Evolutionary conservation across 1,140 invertebrate genomes (phyloP), one percentile per base, ranked within the genome.

Genomic region (Cecropterus lyciades): DNA sequence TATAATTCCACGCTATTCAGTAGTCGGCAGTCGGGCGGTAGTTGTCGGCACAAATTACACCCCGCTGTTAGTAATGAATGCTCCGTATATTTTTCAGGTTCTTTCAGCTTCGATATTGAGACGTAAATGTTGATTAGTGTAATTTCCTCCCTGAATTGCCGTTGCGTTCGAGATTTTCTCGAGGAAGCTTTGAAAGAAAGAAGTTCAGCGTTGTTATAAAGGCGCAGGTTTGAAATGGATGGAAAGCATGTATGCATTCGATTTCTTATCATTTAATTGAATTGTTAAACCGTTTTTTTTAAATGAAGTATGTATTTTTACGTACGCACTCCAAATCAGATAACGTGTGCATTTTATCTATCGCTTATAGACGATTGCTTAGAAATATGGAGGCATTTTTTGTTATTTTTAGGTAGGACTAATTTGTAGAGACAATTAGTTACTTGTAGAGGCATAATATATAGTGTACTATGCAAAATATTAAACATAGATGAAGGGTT

Each of bases 1-100:
- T 73, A 65, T 71, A 76, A 72, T 79, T 76, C 69, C 59, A 17
- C 67, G 24, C 60, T 62, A 72, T 69, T 72, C 63, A 69, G 51
- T 20, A 16, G 43, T 16, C 56, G 42, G 43, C 43, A 24, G 15
- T 16, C 15, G 46, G 43, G 55, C 60, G 67, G 42, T 17, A 60
- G 56, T 60, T 65, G 62, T 55, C 49, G 56, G 40, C 46, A 65
- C 53, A 64, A 73, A 73, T 73, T 70, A 67, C 59, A 57, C 48
- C 48, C 64, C 14, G 24, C 55, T 57, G 45, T 49, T 46, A 40
- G 20, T 69, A 73, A 59, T 66, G 63, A 73, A 73, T 49, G 55
- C 37, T 43, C 33, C 37, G 43, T 70, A 51, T 60, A 60, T 60
- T 60, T 72, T 75, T 65, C 60, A 65, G 51, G 62, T 45, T 63